Evolutionary conservation across 35 echinoderm and acorn worm genomes (phyloP), one percentile per base, ranked within the genome.

Genomic region (Eucidaris tribuloides): DNA sequence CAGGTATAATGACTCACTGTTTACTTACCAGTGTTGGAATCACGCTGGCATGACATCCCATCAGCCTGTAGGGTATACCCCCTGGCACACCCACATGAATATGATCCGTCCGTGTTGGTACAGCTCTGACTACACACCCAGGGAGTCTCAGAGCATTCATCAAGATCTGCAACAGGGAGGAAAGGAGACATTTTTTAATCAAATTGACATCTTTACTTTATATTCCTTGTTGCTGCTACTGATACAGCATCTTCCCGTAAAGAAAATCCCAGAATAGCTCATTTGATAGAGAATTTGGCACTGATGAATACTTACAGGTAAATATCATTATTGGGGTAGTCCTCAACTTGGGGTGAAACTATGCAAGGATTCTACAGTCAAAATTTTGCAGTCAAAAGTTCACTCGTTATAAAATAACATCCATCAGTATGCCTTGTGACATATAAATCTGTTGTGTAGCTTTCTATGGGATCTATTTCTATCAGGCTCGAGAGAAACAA

Each of bases 111-210:
- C 9, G 84, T 61, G 57, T 96, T 96, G 29, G 50, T 58, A 62
- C 93, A 96, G n/a, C 28, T 35, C 25, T 96, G 93, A 79, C 93
- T 96, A 62, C 93, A 96, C 7, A 91, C 78, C 45, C 72, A 81
- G 0, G 84, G 84, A 9, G 70, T 78, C 48, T 91, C 88, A 0
- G 71, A 54, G 46, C 93, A 96, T 62, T 96, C 93, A 76, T 96
- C 81, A 17, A 91, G 78, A 88, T 96, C 93, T 96, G 58, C 39
- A 71, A 72, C 27, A 81, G 23, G 81, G 59, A 23, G 39, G 14
- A 80, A 57, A 80, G 28, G 24, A 55, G 25, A 19, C 46, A 22
- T 50, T 80, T 52, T 30, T 0, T 13, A 56, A 80, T 54, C 30
- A 14, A 77, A 14, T 14, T 45, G 30, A 66, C 50, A 55, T 13